Percentiles rank a stretch among this genome's conserved stretches.
Conservation (phyloP, 1,140 invertebrate species). For the Pseudomyrmex sp. region DNA sequence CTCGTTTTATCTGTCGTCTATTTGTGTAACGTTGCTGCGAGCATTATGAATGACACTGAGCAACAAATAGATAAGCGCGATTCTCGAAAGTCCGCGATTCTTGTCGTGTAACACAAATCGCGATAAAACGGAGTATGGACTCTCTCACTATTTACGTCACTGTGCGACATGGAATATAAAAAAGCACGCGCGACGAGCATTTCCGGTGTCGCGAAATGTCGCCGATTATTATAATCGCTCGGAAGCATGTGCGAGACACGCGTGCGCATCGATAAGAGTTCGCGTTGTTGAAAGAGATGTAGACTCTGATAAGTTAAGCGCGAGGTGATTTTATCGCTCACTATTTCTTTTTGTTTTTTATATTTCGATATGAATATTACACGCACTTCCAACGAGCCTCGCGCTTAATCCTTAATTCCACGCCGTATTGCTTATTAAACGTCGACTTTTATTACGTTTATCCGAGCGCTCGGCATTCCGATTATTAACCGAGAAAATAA, state of each 20-base stretch:
- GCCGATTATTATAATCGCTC: conserved; percentile 34
- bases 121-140: conserved; percentile 25
- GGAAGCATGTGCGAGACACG: conserved; percentile 1
- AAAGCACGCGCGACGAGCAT: not conserved
- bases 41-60: conserved; percentile 7
- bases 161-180: conserved; percentile 21
- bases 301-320: too few species aligned
- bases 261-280: conserved; percentile 36
- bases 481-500: too few species aligned
- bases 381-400: too few species aligned
- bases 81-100: not conserved
- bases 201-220: conserved; percentile 53
- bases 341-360: too few species aligned
- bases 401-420: too few species aligned
- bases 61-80: conserved; percentile 33
- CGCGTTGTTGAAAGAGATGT: too few species aligned
- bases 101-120: conserved; percentile 24
- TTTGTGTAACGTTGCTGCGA: not conserved
- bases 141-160: not conserved
- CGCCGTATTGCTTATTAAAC: too few species aligned
- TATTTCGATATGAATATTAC: too few species aligned
- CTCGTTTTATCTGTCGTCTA: conserved; percentile 2
- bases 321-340: too few species aligned
- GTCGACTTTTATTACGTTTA: too few species aligned
- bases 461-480: too few species aligned